These are phyloP conservation scores for Canis aureus DNA, from an alignment of 2,113 vertebrate genomes.

Conservation along the genomic window DNA sequence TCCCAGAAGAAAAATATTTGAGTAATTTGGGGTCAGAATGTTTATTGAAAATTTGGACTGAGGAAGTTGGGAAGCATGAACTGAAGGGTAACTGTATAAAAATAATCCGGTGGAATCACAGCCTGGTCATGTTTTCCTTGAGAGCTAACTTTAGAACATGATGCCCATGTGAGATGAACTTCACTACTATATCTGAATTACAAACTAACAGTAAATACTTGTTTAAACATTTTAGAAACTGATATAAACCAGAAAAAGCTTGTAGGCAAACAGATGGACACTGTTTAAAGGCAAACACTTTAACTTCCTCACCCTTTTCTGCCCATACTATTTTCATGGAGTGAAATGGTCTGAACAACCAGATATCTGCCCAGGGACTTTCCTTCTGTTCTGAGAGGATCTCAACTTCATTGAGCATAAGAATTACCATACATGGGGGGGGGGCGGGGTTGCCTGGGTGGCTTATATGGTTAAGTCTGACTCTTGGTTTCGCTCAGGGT, in stretches of 20 bases:
- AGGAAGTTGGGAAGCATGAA: background rate
- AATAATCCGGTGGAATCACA: background rate
- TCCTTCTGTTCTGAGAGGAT: background rate
- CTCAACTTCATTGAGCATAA: background rate
- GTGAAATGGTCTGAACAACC: background rate
- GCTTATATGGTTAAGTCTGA: background rate
- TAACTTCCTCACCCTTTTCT: background rate
- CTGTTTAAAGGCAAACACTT: background rate
- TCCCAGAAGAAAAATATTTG: slow-evolving; percentile 46
- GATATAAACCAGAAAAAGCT: slow-evolving; percentile 11
- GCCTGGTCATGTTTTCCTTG: background rate
- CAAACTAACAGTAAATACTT: background rate
- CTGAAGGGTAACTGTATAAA: background rate
- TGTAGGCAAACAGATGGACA: background rate
- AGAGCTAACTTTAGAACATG: slow-evolving; percentile 47
- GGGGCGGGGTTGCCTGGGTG: background rate
- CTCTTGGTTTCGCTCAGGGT: background rate
- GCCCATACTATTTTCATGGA: background rate
- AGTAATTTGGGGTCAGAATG: slow-evolving; percentile 9
- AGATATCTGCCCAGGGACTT: background rate
- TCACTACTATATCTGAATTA: background rate
- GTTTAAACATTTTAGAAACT: slow-evolving; percentile 19
- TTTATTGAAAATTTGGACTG: slow-evolving; percentile 18
- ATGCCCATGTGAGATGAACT: background rate
- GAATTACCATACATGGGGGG: background rate